Evolutionary conservation across 2,888 invertebrate species (phyloP), one percentile per base, ranked within the genome.

Genomic region (Pristionchus entomophagus): DNA sequence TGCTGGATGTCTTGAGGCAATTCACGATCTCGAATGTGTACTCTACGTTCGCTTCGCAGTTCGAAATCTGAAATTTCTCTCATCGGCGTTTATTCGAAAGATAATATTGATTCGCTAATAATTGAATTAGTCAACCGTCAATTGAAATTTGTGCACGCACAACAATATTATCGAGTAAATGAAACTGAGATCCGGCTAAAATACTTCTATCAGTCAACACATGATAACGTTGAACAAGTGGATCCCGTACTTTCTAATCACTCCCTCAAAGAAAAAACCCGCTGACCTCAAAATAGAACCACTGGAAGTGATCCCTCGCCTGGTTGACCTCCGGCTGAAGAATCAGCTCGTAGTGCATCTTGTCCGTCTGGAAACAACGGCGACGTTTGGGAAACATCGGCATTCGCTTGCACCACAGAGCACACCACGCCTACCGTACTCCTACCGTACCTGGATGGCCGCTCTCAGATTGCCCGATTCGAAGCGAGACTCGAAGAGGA

Each of bases 1-100:
- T 96, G 91, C 96, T 96, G 93, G 96, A 96, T 56, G 96, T 95
- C 94, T 97, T 97, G 93, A 97, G 96, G 94, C 96, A 96, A 94
- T 97, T 97, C 91, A 97, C 95, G 85, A 97, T 96, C 94, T 97
- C 97, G 94, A 97, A 97, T 65, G 96, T 95, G 94, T 97, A 97
- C 0, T 95, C 95, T 4, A 95, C 94, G 86, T 95, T 95, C 85
- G 96, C 95, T 86, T 95, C 94, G 96, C 96, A 96, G 94, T 96
- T 96, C 88, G 94, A 94, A n/a, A 97, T 90, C 89, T 90, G 83
- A 26, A 88, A 78, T 29, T n/a, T n/a, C n/a, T n/a, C 19, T n/a
- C n/a, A n/a, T n/a, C n/a, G n/a, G n/a, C n/a, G n/a, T n/a, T n/a
- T n/a, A n/a, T n/a, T n/a, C n/a, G n/a, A n/a, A n/a, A n/a, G n/a